These are phyloP conservation scores for Isichthys henryi DNA, from an alignment of 2,113 vertebrate species.

Conservation along the genomic window DNA sequence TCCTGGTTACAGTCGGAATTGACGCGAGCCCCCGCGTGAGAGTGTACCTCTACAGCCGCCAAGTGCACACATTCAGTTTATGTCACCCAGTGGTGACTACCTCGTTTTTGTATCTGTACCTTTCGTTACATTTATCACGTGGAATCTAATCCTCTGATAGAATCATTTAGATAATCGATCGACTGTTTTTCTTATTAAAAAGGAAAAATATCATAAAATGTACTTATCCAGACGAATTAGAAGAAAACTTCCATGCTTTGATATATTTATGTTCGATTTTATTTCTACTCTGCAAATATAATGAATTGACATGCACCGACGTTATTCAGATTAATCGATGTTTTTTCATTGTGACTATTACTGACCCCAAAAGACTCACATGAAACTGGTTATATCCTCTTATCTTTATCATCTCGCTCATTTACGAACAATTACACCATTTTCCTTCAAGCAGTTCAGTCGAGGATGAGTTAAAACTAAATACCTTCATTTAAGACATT, in stretches of 20 bases:
- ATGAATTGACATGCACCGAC: constrained; percentile 24
- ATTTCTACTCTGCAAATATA: constrained; percentile 12
- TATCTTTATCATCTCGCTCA: neutral
- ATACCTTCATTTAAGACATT: neutral
- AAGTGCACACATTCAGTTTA: constrained; percentile 32
- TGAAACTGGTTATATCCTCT: neutral
- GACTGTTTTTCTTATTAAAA: neutral
- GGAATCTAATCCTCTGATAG: neutral
- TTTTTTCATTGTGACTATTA: constrained; percentile 25
- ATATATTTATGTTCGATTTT: neutral
- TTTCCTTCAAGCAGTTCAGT: neutral
- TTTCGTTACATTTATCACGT: neutral
- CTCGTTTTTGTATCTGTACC: neutral
- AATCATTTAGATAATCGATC: neutral
- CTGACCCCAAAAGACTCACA: neutral
- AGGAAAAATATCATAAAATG: neutral
- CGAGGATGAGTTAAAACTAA: neutral
- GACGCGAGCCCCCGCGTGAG: constrained; percentile 45
- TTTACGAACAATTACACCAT: neutral
- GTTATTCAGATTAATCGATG: constrained; percentile 1
- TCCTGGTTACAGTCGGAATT: constrained; percentile 50
- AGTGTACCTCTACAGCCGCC: constrained; percentile 40
- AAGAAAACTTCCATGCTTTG: neutral
- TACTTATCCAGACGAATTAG: neutral
- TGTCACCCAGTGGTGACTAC: neutral